Evolutionary conservation across 2,113 vertebrate genomes (phyloP).

Genomic region (Cynopterus brachyotis): DNA sequence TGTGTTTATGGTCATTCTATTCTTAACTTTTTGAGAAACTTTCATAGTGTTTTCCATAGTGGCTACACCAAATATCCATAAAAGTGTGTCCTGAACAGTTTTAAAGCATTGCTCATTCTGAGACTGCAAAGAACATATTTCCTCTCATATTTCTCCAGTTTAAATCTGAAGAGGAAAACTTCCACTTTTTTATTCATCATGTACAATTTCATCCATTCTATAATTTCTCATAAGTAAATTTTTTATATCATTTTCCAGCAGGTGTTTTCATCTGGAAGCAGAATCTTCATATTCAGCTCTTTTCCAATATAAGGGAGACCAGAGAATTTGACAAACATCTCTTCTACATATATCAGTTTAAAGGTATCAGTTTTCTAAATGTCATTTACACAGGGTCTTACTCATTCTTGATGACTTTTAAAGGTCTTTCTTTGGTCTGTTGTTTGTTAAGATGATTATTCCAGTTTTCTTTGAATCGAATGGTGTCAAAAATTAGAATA

Average conservation of each 20-base stretch:
- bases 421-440: not conserved
- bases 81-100: rapidly evolving
- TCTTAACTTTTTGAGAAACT: no score
- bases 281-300: conserved; percentile 91
- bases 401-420: conserved; percentile 70
- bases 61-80: no score
- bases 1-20: no score
- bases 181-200: conserved; percentile 83
- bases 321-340: conserved; percentile 85
- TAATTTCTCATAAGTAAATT: conserved; percentile 86
- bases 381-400: conserved; percentile 90
- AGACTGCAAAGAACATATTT: conserved; percentile 81
- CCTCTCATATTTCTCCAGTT: conserved; percentile 86
- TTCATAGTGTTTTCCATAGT: no score
- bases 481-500: not conserved
- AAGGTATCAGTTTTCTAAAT: conserved; percentile 81
- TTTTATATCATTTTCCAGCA: conserved; percentile 80
- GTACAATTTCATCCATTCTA: conserved; percentile 83
- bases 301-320: conserved; percentile 89
- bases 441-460: not conserved
- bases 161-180: conserved; percentile 87
- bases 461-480: conserved; percentile 65
- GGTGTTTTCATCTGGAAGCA: conserved; percentile 86
- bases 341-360: conserved; percentile 79
- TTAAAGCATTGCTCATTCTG: conserved; percentile 89